phyloP scores from a whole-genome alignment of 2,797 vertebrate genomes.

The Crax fasciolata region DNA sequence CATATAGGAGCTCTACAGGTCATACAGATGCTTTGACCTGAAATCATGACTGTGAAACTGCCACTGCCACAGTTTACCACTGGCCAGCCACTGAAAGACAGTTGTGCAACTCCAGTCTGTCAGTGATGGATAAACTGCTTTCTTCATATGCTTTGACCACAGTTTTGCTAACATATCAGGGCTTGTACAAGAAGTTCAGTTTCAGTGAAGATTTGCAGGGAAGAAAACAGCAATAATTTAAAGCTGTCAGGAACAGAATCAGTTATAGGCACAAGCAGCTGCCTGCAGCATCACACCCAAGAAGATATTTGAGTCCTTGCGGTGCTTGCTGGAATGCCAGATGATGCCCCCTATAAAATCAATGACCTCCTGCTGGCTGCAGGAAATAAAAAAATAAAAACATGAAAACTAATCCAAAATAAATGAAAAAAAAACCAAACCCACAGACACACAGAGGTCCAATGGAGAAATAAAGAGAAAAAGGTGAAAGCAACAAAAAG shows the following conservation, averaged over 20 bases:
- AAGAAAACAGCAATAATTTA: conserved; percentile 43
- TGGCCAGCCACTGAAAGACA: not conserved
- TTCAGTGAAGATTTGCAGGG: conserved; percentile 18
- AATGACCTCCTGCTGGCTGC: not conserved
- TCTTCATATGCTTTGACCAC: not conserved
- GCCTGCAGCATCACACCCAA: conserved; percentile 7
- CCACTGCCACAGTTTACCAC: not conserved
- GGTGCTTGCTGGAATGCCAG: not conserved
- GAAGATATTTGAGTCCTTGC: not conserved
- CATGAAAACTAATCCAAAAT: not conserved
- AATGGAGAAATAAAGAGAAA: not conserved
- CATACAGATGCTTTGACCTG: not conserved
- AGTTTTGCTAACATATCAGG: not conserved
- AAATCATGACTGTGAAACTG: not conserved
- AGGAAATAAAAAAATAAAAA: not conserved
- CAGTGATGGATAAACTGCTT: conserved; percentile 44
- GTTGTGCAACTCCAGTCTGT: not conserved
- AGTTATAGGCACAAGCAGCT: not conserved
- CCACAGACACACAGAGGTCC: not conserved
- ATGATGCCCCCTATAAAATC: not conserved
- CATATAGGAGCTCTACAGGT: not conserved
- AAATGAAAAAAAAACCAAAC: not conserved
- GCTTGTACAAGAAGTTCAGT: conserved; percentile 23
- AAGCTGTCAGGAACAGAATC: conserved; percentile 31
- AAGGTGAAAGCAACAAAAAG: too few species aligned